Evolutionary conservation across 2,797 vertebrate genomes (phyloP), one percentile per base, ranked within the genome.

Genomic region (Diglossa cyanea): DNA sequence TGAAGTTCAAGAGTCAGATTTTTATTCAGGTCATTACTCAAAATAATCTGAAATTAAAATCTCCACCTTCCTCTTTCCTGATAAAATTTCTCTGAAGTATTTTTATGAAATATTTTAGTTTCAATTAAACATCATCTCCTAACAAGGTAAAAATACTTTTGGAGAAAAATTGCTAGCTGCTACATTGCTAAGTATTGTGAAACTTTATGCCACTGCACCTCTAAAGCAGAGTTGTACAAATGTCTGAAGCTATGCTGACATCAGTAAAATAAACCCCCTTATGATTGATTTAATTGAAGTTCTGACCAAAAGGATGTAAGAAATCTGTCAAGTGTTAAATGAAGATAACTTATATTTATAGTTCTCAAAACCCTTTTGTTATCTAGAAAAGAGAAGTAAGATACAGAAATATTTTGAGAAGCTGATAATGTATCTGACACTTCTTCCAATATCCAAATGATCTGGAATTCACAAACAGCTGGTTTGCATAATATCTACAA

Each of bases 401-500:
- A 60, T 9, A 48, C 13, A 47, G 9, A 70, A 93, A 66, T 40
- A 33, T 92, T 91, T 76, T 86, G 47, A 50, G 55, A 90, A 95
- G 35, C n/a, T 88, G 82, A 77, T 78, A 92, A 88, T 17, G 9
- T 26, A 80, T 82, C 47, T 92, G 75, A 80, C 48, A 72, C n/a
- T 76, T 72, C n/a, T 92, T 93, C 65, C 62, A 90, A 37, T 85
- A 94, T 96, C 47, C 50, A 92, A n/a, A 92, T 60, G 33, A 87
- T 89, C 88, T 62, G 57, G 82, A 95, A 92, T 85, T 95, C 48
- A 73, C 72, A 97, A 95, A 93, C 87, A 97, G 66, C 88, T 96
- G 91, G 66, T 91, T 97, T 93, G 65, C 66, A 94, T 95, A 92
- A 82, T 95, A 91, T 75, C 84, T 95, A 90, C 88, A 94, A 94